A percentile compares a stretch with the other conserved stretches of the same genome.
These are phyloP conservation scores for Lordiphosa mommai DNA, from an alignment of 1,140 invertebrate genomes.

Conservation along the genomic window DNA sequence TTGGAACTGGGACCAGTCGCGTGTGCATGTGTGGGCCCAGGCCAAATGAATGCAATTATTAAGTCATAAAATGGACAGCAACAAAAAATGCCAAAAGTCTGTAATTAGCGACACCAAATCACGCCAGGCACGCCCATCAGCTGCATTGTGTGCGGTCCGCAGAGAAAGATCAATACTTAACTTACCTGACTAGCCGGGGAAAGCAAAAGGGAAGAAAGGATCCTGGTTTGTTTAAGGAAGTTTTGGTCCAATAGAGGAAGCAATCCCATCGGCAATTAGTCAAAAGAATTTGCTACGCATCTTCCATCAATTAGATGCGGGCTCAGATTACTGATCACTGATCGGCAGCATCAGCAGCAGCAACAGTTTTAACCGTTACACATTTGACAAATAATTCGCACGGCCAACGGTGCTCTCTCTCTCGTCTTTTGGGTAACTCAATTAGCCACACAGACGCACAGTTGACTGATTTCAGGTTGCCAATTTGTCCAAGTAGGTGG, in stretches of 20 bases:
- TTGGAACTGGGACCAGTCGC: constrained; percentile 5
- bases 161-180: constrained; percentile 27
- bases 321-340: constrained; percentile 54
- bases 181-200: constrained; percentile 6
- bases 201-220: constrained; percentile 12
- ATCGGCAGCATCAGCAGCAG: constrained; percentile 14
- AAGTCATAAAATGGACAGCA: constrained; percentile 67
- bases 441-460: constrained; percentile 62
- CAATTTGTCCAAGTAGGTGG: constrained; percentile 60
- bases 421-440: constrained; percentile 57
- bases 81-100: constrained; percentile 56
- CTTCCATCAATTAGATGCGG: constrained; percentile 54
- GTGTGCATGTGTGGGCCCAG: constrained; percentile 38
- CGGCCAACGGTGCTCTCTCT: constrained; percentile 41
- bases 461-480: constrained; percentile 52
- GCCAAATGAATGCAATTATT: constrained; percentile 69
- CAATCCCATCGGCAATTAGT: constrained; percentile 54
- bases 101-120: constrained; percentile 78
- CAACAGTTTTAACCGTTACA: constrained; percentile 67
- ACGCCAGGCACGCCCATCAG: constrained; percentile 38
- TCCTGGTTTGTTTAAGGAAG: constrained; percentile 60
- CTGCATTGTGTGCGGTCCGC: constrained; percentile 54
- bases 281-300: constrained; percentile 62
- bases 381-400: constrained; percentile 73
- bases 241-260: constrained; percentile 32